Evolutionary conservation across 1,140 invertebrate genomes (phyloP), one percentile per base, ranked within the genome.

Genomic region (Schlechtendalia chinensis): DNA sequence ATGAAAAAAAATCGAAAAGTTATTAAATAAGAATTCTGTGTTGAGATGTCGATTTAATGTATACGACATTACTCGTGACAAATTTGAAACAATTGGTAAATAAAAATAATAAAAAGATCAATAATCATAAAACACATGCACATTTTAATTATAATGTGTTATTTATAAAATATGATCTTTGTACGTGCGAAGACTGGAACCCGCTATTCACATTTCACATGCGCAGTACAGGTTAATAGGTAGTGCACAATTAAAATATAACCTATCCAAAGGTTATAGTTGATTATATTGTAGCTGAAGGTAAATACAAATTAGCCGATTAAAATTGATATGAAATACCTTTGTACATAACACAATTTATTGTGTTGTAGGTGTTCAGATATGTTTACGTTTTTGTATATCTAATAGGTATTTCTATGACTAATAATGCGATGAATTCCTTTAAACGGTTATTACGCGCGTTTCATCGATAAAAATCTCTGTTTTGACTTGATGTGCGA

Each of bases 201-300:
- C 16, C 32, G 32, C 32, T 50, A 1, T 24, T 77, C 53, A 56
- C 11, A 74, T 74, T 24, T 77, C 53, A 56, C 11, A 74, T 74
- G 24, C 27, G 22, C 39, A 47, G 63, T 54, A 72, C 74, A 59
- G 74, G 56, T 77, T 77, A 77, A 77, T 77, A 77, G 74, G 32
- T 39, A 47, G 24, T 61, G 56, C 8, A 61, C 74, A 47, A 58
- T 58, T 39, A 77, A 45, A 59, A 74, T 39, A 24, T 39, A 24
- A 75, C 58, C 54, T 59, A 19, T 77, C 56, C 58, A 77, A 59
- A 77, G 74, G 74, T 77, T 58, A 58, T 59, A 58, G 32, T 59
- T 58, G 74, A 59, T 77, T 75, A 63, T 32, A 59, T 77, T 75
- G 32, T 32, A 59, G 12, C 3, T 59, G 12, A 75, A 75, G 32